Conservation (phyloP, 2,797 vertebrate genomes). For the Sebastes iracundus region DNA sequence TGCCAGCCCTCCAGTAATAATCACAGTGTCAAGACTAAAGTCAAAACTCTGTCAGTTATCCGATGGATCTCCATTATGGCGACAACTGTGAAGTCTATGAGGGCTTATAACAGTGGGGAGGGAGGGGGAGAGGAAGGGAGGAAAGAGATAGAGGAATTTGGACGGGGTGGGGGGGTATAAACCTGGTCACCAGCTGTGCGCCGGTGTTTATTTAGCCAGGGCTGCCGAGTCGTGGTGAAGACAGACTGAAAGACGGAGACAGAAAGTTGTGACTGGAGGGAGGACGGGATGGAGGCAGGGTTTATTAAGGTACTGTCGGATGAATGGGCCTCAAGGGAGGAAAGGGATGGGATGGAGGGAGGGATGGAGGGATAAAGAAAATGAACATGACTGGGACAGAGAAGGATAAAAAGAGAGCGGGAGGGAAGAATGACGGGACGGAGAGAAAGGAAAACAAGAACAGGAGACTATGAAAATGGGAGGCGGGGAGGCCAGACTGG, state of each 20-base stretch:
- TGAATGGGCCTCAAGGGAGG: conserved; percentile 61
- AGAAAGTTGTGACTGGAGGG: conserved; percentile 53
- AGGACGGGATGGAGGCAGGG: conserved; percentile 12
- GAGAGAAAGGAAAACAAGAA: conserved; percentile 58
- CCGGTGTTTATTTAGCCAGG: conserved; percentile 70
- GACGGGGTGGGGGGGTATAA: conserved; percentile 57
- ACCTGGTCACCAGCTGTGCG: conserved; percentile 69
- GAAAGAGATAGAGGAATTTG: conserved; percentile 37
- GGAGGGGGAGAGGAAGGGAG: neutral
- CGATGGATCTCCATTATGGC: neutral
- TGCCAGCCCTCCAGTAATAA: neutral
- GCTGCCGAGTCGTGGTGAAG: conserved; percentile 36
- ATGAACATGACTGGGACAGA: conserved; percentile 31
- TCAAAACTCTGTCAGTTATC: neutral
- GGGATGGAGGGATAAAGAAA: conserved; percentile 23
- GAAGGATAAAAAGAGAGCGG: neutral
- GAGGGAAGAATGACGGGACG: conserved; percentile 13
- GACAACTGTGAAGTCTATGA: conserved; percentile 5
- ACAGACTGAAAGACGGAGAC: conserved; percentile 35
- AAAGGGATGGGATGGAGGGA: neutral
- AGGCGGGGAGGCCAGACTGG: conserved; percentile 29
- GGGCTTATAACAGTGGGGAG: neutral
- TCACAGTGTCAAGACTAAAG: neutral
- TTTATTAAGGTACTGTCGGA: conserved; percentile 53
- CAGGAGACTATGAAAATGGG: conserved; percentile 30